These are phyloP conservation scores for Myiothlypis coronata DNA, from an alignment of 2,797 vertebrate species.

Conservation along the genomic window DNA sequence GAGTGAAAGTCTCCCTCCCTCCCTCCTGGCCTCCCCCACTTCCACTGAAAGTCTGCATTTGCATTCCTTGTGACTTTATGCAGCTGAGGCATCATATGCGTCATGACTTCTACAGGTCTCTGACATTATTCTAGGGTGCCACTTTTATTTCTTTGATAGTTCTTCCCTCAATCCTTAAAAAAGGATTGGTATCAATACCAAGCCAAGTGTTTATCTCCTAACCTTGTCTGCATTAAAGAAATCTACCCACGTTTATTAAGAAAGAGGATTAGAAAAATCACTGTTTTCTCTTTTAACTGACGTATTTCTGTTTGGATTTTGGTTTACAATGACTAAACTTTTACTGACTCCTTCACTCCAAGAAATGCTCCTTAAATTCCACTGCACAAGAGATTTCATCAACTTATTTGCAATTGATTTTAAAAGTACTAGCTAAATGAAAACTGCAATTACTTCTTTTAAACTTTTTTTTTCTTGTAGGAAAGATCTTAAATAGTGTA, in stretches of 20 bases:
- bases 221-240: background rate
- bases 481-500: background rate
- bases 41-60: background rate
- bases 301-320: background rate
- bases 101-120: background rate
- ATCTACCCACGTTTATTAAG: background rate
- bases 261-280: background rate
- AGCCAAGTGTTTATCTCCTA: background rate
- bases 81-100: background rate
- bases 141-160: background rate
- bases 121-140: background rate
- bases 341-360: background rate
- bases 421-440: background rate
- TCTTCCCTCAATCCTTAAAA: background rate
- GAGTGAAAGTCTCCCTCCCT: background rate
- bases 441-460: background rate
- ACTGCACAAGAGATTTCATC: background rate
- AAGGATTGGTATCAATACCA: background rate
- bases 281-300: background rate
- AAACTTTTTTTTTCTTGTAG: background rate
- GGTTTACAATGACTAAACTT: background rate
- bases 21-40: background rate
- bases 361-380: background rate
- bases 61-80: background rate
- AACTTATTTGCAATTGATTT: background rate